phyloP scores from a whole-genome alignment of 2,113 vertebrate genomes.

The Lonchura striata region DNA sequence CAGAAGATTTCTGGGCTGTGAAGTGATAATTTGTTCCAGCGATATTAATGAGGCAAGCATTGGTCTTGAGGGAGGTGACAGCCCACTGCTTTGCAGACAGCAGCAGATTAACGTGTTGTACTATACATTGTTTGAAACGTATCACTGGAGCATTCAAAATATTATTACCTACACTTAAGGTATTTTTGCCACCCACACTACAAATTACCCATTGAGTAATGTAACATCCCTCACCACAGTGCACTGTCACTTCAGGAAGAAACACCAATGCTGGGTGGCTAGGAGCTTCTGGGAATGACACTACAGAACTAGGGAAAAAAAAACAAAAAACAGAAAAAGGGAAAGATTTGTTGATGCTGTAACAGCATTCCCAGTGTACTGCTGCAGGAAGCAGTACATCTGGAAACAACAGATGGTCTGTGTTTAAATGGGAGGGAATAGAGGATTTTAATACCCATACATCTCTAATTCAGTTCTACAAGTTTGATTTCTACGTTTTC shows the following conservation, averaged over 20 bases:
- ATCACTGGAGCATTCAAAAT: slow-evolving; percentile 23
- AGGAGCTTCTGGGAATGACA: slow-evolving; percentile 35
- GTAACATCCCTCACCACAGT: background rate
- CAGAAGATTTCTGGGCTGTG: slow-evolving; percentile 79
- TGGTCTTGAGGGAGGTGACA: slow-evolving; percentile 78
- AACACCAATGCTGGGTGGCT: background rate
- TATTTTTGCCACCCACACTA: background rate
- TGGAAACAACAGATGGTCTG: slow-evolving; percentile 80
- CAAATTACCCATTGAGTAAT: background rate
- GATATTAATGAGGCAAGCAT: slow-evolving; percentile 81
- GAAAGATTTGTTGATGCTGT: slow-evolving; percentile 15
- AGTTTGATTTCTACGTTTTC: slow-evolving; percentile 70
- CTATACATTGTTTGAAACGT: background rate
- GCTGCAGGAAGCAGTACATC: slow-evolving; percentile 71
- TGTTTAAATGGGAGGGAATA: slow-evolving; percentile 70
- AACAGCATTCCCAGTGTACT: slow-evolving; percentile 25
- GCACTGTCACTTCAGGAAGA: background rate
- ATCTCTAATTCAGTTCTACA: slow-evolving; percentile 74
- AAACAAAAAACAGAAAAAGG: no score
- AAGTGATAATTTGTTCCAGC: slow-evolving; percentile 83
- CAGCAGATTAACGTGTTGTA: slow-evolving; percentile 68
- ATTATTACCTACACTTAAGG: background rate
- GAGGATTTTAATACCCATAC: slow-evolving; percentile 74
- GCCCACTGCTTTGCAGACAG: slow-evolving; percentile 70
- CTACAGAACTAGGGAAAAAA: background rate